Conservation (phyloP, 2,797 vertebrate species). For the Amazona ochrocephala region DNA sequence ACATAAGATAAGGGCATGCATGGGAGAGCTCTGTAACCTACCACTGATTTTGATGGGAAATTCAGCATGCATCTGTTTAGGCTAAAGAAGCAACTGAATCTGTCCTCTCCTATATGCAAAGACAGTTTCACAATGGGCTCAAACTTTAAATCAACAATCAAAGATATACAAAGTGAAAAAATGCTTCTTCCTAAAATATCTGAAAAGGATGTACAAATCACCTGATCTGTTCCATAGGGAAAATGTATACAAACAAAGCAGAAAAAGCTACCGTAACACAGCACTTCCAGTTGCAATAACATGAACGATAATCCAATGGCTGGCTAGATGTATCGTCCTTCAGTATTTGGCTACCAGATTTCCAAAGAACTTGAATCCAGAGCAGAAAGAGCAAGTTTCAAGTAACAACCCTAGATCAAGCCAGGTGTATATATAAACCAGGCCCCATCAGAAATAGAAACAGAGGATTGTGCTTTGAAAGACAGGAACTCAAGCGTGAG, state of each 20-base stretch:
- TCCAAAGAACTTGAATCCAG: background rate
- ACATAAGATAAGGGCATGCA: conserved; percentile 30
- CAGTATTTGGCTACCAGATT: background rate
- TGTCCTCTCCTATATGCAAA: background rate
- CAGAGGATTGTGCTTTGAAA: background rate
- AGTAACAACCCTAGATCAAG: background rate
- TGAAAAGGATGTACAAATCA: background rate
- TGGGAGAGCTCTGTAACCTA: background rate
- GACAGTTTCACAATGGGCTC: background rate
- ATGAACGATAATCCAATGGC: background rate
- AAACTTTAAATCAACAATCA: background rate
- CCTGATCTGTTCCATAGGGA: background rate
- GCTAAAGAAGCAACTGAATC: background rate
- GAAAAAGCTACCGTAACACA: background rate
- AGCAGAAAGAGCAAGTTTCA: background rate
- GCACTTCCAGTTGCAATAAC: background rate
- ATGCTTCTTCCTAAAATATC: background rate
- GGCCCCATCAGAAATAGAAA: background rate
- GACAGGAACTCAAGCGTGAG: background rate
- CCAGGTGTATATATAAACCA: background rate
- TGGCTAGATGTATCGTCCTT: background rate
- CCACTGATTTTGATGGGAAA: background rate
- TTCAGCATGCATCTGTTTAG: background rate
- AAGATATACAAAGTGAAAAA: background rate
- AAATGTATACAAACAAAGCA: background rate